phyloP scores from a whole-genome alignment of 2,113 vertebrate species.

The Zonotrichia leucophrys region DNA sequence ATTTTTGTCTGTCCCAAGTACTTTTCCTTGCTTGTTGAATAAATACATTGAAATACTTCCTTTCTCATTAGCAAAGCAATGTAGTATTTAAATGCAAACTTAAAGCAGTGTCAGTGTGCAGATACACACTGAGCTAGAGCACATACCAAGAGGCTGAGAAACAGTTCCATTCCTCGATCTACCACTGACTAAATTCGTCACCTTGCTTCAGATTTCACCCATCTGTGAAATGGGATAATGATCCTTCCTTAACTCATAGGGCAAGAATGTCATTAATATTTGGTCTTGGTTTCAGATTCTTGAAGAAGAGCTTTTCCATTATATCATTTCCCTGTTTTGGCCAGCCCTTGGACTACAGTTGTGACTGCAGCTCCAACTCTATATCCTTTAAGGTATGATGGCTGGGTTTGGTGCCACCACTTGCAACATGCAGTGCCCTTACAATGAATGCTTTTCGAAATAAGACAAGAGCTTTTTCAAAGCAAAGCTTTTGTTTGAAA shows the following conservation, averaged over 20 bases:
- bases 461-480: not conserved
- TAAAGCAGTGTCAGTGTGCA: not conserved
- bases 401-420: not conserved
- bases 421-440: not conserved
- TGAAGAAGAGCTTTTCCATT: not conserved
- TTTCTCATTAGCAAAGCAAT: not conserved
- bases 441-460: not conserved
- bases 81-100: not conserved
- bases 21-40: not conserved
- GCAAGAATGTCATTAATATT: not conserved
- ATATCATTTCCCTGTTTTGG: not conserved
- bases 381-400: not conserved
- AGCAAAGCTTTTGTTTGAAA: not conserved
- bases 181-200: not conserved
- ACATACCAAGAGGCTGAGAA: not conserved
- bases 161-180: not conserved
- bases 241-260: slow-evolving; percentile 19
- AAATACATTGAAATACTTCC: not conserved
- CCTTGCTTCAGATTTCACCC: slow-evolving; percentile 29
- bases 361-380: not conserved
- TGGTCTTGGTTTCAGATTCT: slow-evolving; percentile 16
- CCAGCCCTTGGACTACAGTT: not conserved
- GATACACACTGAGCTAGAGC: not conserved
- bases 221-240: not conserved
- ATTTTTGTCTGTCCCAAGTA: not conserved